Percentiles rank a stretch among this genome's conserved stretches.
These are phyloP conservation scores for Eledone cirrhosa DNA, from an alignment of 2,888 invertebrate genomes.

Conservation along the genomic window DNA sequence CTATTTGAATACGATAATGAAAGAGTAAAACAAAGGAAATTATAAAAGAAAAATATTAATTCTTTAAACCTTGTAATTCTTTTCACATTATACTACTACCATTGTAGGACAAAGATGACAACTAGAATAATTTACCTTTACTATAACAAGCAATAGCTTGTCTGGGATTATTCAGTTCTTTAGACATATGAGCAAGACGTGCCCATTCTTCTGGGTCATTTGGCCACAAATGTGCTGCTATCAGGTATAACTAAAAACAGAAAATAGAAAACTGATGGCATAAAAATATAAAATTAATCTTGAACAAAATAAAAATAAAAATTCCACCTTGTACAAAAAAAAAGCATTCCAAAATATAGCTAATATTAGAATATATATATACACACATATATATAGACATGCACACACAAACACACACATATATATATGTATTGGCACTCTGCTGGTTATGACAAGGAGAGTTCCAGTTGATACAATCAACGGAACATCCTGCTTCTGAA, in stretches of 20 bases:
- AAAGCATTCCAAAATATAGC: no score
- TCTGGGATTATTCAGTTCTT: conserved; percentile 77
- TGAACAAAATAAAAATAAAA: no score
- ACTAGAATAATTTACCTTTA: conserved; percentile 67
- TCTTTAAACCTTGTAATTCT: no score
- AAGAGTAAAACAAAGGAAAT: background rate
- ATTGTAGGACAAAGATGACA: background rate
- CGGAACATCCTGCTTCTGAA: no score
- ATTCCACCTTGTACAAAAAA: no score
- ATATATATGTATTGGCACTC: no score
- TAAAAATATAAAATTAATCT: no score
- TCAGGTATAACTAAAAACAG: conserved; percentile 74
- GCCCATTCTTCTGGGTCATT: conserved; percentile 85
- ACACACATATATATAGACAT: no score
- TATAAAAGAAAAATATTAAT: conserved; percentile 6
- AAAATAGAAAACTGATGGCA: background rate
- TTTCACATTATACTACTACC: background rate
- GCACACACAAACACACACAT: no score
- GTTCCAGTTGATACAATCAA: no score
- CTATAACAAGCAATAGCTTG: conserved; percentile 86
- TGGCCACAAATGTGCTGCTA: conserved; percentile 85
- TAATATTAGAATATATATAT: no score
- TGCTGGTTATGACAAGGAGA: no score
- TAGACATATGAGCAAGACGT: conserved; percentile 81
- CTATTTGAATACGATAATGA: background rate